Base-by-base conservation (phyloP, 1,140 invertebrate species). In the Drosophila malerkotliana region DNA sequence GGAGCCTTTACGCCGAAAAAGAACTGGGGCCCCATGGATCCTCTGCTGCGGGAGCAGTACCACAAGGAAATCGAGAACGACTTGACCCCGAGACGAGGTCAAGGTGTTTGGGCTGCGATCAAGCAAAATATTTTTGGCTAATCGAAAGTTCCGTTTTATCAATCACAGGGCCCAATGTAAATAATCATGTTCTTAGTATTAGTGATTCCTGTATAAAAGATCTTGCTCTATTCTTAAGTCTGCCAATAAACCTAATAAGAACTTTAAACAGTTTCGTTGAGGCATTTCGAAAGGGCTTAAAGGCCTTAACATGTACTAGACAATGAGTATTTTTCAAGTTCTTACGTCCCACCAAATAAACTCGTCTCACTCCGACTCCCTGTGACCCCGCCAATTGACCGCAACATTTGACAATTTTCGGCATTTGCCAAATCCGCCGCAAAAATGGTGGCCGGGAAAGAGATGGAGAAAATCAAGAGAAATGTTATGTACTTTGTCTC, bases 21-120 rank as follows among this genome's bases (percentile, higher is more conserved):
- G 7, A 80, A 93, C 7, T 95, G 94, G 94, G 94, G 94, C 9
- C 94, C 94, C 4, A 49, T 28, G 0, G 91, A 92, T 67, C 90
- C 84, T 1, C 52, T 89, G 28, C 67, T 91, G 1, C 51, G 79
- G 3, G 90, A 92, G 52, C 90, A 90, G 55, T 92, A 92, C 52
- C 64, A 90, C 18, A 91, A 92, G 60, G 67, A 78, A 51, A 82
- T 90, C 1, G 81, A 77, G 3, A 77, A 90, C 34, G 88, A 90
- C 24, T 32, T 79, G n/a, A 67, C 41, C 4, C 69, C 73, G 0
- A 79, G 71, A 15, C 55, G 73, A 1, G 74, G 77, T 10, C 45
- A 63, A 47, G 84, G 91, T 28, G 58, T 91, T 53, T 91, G 75
- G 79, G 41, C 68, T 28, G 79, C 62, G 61, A 88, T 91, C 28